phyloP scores from a whole-genome alignment of 2,797 vertebrate genomes.

The Oreortyx pictus region DNA sequence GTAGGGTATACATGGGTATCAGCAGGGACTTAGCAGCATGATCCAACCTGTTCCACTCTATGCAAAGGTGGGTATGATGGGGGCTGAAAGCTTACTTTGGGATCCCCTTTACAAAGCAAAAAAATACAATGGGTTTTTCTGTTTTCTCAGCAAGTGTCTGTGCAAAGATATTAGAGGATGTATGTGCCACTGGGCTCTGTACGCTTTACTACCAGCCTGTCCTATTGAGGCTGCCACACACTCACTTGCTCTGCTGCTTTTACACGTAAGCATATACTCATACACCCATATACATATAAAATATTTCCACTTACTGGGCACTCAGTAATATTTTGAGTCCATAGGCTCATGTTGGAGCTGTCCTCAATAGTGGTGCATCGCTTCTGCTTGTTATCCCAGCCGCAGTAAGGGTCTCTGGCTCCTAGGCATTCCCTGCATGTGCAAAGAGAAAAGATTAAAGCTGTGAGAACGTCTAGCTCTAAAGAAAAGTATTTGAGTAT shows the following conservation, averaged over 20 bases:
- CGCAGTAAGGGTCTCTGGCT: slow-evolving; percentile 95
- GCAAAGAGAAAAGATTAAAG: slow-evolving; percentile 61
- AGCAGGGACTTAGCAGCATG: background rate
- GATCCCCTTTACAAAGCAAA: background rate
- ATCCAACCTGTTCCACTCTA: background rate
- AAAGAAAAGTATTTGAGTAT: background rate
- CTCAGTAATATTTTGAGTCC: slow-evolving; percentile 96
- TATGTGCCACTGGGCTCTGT: background rate
- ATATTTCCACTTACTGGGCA: slow-evolving; percentile 88
- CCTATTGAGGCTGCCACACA: background rate
- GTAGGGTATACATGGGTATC: background rate
- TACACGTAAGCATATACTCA: background rate
- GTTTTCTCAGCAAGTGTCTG: background rate
- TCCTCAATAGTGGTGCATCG: slow-evolving; percentile 94
- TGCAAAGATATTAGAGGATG: background rate
- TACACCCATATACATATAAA: background rate
- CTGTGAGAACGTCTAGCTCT: slow-evolving; percentile 6
- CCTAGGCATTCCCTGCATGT: slow-evolving; percentile 89
- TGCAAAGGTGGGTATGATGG: background rate
- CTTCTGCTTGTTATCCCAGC: slow-evolving; percentile 94
- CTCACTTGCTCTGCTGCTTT: background rate
- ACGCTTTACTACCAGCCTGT: background rate
- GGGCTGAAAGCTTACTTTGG: background rate
- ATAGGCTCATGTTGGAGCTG: slow-evolving; percentile 98
- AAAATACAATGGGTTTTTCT: background rate